These are phyloP conservation scores for Eurystomus gularis DNA, from an alignment of 2,113 vertebrate species.

Conservation along the genomic window DNA sequence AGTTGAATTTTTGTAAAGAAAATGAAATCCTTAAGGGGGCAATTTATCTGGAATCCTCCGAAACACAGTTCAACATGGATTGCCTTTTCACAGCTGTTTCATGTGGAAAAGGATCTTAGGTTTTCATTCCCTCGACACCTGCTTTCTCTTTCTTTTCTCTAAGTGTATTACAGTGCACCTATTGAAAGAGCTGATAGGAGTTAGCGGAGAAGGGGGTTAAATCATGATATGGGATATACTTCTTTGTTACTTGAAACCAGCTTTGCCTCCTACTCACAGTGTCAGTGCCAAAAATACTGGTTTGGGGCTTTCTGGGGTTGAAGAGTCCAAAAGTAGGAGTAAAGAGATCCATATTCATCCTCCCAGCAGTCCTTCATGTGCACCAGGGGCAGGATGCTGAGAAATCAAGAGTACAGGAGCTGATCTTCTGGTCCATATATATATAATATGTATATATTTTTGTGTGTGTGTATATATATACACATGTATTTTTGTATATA, in stretches of 20 bases:
- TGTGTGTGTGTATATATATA: rapidly evolving
- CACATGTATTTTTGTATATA: no score
- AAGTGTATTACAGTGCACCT: neutral
- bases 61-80: neutral
- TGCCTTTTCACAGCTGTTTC: constrained; percentile 45
- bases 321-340: neutral
- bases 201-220: neutral
- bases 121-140: neutral
- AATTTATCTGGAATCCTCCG: constrained; percentile 34
- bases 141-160: constrained; percentile 9
- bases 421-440: neutral
- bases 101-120: constrained; percentile 9
- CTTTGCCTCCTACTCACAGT: neutral
- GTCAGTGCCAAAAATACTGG: neutral
- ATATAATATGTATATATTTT: no score
- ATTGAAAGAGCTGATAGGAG: neutral
- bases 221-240: neutral
- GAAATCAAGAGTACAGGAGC: neutral
- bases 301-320: neutral
- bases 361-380: neutral
- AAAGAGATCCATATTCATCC: neutral
- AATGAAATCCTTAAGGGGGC: constrained; percentile 51
- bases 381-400: neutral
- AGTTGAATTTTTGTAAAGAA: constrained; percentile 54
- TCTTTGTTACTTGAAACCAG: neutral